Percentiles rank a stretch among this genome's conserved stretches.
phyloP scores from a whole-genome alignment of 92 coral and sea anemone genomes.

The Ricordea florida region DNA sequence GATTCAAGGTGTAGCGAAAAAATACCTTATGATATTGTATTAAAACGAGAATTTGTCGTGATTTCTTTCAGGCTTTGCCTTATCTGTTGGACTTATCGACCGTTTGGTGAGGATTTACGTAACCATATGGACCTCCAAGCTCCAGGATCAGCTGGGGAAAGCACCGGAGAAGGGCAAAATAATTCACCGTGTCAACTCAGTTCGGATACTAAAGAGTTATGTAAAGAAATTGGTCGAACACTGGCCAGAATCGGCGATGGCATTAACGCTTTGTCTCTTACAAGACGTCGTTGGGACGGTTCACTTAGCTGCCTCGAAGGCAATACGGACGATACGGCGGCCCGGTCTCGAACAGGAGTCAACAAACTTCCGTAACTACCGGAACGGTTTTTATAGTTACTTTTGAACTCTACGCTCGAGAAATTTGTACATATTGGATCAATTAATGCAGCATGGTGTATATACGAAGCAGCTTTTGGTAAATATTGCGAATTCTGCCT shows the following conservation, averaged over 20 bases:
- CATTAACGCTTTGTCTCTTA: conserved; percentile 17
- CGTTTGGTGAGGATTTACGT: background rate
- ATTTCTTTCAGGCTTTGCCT: background rate
- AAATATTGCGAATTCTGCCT: no score
- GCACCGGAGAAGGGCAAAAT: background rate
- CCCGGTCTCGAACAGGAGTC: conserved; percentile 3
- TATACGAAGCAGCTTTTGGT: no score
- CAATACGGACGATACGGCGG: conserved; percentile 16
- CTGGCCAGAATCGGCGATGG: conserved; percentile 88
- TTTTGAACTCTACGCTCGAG: background rate
- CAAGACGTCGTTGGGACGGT: conserved; percentile 6
- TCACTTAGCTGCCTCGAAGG: conserved; percentile 3
- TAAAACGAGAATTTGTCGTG: no score
- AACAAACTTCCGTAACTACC: conserved; percentile 47
- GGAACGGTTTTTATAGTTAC: conserved; percentile 14
- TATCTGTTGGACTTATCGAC: background rate
- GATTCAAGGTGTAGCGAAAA: background rate
- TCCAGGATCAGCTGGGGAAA: background rate
- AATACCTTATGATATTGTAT: background rate
- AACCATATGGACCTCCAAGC: conserved; percentile 1
- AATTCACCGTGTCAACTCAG: conserved; percentile 27
- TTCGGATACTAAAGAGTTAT: conserved; percentile 47
- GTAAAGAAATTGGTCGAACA: conserved; percentile 74
- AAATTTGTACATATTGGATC: background rate
- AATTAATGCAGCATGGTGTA: background rate